Evolutionary conservation across 2,888 invertebrate genomes (phyloP).

Genomic region (Odontomyia ornata): DNA sequence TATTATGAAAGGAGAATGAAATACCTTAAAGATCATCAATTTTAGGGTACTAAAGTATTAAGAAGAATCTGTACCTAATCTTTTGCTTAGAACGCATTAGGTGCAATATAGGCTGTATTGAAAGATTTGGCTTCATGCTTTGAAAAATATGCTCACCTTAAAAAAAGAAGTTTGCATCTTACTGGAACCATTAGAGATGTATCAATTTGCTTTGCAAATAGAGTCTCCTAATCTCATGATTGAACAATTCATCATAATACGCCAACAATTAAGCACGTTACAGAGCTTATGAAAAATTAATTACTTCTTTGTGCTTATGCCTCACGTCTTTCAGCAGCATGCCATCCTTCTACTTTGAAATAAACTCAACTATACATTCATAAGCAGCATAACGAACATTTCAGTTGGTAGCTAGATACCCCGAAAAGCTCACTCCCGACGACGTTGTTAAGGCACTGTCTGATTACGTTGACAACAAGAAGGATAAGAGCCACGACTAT

Average conservation of each 20-base stretch:
- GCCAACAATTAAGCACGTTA: neutral
- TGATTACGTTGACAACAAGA: slow-evolving; percentile 13
- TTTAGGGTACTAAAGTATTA: too few species aligned
- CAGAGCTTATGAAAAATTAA: neutral
- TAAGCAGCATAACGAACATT: neutral
- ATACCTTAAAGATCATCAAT: too few species aligned
- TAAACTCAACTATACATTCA: neutral
- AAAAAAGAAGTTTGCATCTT: neutral
- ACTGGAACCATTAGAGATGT: too few species aligned
- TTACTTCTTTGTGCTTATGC: neutral
- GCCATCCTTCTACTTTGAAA: neutral
- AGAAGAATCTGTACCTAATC: too few species aligned
- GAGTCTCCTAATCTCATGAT: too few species aligned
- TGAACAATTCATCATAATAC: neutral
- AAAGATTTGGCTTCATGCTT: too few species aligned
- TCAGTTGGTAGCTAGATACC: neutral
- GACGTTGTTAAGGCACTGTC: neutral
- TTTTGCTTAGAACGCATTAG: too few species aligned
- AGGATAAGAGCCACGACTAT: neutral
- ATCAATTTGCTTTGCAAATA: too few species aligned
- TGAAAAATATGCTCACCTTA: neutral
- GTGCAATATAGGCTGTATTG: too few species aligned
- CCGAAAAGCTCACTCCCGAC: neutral
- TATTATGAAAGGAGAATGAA: too few species aligned
- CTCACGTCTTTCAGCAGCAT: neutral